phyloP scores from a whole-genome alignment of 2,797 vertebrate species.

The Tolypeutes matacus region DNA sequence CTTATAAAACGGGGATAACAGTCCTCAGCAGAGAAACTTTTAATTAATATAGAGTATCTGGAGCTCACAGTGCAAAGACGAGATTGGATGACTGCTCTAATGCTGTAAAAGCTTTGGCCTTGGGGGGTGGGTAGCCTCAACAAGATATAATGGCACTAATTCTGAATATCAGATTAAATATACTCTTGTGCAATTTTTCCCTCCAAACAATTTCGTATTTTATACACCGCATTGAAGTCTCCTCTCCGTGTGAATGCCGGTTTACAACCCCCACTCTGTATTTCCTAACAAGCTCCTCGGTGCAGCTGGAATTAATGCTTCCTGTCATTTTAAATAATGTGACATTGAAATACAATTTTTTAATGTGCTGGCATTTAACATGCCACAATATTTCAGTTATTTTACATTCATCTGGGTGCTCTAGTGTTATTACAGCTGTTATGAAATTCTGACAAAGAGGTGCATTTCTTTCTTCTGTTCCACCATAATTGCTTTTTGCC shows the following conservation, averaged over 20 bases:
- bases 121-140: not conserved
- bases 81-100: not conserved
- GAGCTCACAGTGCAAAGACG: not conserved
- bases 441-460: slow-evolving; percentile 93
- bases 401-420: slow-evolving; percentile 89
- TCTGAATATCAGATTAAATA: slow-evolving; percentile 86
- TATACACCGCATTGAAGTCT: slow-evolving; percentile 80
- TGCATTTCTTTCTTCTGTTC: slow-evolving; percentile 90
- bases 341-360: slow-evolving; percentile 89
- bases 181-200: slow-evolving; percentile 79
- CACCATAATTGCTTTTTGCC: slow-evolving; percentile 93
- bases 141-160: slow-evolving; percentile 73
- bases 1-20: not conserved
- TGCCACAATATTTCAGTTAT: slow-evolving; percentile 91
- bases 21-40: slow-evolving; percentile 2
- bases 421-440: slow-evolving; percentile 93
- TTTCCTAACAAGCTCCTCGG: slow-evolving; percentile 87
- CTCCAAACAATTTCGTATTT: slow-evolving; percentile 83
- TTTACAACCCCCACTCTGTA: slow-evolving; percentile 75
- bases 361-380: slow-evolving; percentile 89
- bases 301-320: slow-evolving; percentile 91
- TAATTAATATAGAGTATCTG: slow-evolving; percentile 8
- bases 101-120: not conserved
- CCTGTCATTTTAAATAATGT: slow-evolving; percentile 90
- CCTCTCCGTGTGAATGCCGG: slow-evolving; percentile 80